Evolutionary conservation across 1,140 invertebrate species (phyloP).

Genomic region (Oppia nitens): DNA sequence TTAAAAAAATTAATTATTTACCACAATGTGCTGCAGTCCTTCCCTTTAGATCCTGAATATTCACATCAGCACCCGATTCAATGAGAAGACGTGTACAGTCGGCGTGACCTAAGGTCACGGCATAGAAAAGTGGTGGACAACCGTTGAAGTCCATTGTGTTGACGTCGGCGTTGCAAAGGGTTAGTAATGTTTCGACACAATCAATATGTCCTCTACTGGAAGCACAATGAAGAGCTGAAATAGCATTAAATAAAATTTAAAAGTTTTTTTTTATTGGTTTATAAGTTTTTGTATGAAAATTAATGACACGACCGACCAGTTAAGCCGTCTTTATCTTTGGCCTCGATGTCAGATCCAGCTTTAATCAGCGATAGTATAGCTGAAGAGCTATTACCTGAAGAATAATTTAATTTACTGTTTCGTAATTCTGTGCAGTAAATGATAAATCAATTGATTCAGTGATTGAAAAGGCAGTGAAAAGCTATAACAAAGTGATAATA

Average conservation of each 20-base stretch:
- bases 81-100: constrained; percentile 78
- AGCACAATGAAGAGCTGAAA: constrained; percentile 72
- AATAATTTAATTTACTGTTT: constrained; percentile 18
- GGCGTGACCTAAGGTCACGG: constrained; percentile 82
- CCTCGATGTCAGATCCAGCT: constrained; percentile 57
- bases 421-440: not conserved
- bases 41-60: constrained; percentile 78
- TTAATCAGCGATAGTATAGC: constrained; percentile 70
- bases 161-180: constrained; percentile 65
- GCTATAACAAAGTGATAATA: not conserved
- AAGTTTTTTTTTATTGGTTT: not conserved
- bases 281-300: not conserved
- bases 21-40: constrained; percentile 44
- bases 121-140: constrained; percentile 88
- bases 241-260: not conserved
- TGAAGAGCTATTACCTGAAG: constrained; percentile 55
- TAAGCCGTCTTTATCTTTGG: constrained; percentile 49
- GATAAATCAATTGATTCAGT: not conserved
- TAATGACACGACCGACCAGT: constrained; percentile 2
- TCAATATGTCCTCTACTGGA: constrained; percentile 83
- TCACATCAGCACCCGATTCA: constrained; percentile 62
- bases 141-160: constrained; percentile 69
- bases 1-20: constrained; percentile 4
- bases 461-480: not conserved
- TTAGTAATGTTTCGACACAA: constrained; percentile 73